Percentiles rank a stretch among this genome's conserved stretches.
Conservation (phyloP, 35 echinoderm and acorn worm species). For the Stichopus chloronotus region DNA sequence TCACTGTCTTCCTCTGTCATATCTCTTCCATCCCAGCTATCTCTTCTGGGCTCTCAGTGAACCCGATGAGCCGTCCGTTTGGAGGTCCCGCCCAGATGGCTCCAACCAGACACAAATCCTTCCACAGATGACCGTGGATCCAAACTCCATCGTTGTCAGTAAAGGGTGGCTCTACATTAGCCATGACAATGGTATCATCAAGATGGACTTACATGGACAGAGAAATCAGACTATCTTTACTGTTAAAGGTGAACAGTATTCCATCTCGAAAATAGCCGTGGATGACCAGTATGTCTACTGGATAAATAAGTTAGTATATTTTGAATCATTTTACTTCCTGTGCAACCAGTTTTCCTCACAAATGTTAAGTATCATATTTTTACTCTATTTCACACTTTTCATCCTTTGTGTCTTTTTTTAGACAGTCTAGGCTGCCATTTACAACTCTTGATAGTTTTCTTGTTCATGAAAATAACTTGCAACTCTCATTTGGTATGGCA, state of each 20-base stretch:
- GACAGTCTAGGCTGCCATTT: too few species aligned
- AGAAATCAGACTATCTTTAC: neutral
- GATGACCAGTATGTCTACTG: constrained; percentile 78
- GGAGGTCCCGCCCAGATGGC: constrained; percentile 70
- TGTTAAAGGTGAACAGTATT: neutral
- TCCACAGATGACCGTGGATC: neutral
- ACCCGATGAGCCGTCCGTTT: constrained; percentile 59
- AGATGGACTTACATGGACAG: constrained; percentile 64
- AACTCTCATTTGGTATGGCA: too few species aligned
- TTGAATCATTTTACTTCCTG: too few species aligned
- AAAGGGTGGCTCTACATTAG: constrained; percentile 70
- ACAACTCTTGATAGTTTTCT: too few species aligned
- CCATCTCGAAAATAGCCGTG: constrained; percentile 79
- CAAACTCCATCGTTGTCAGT: constrained; percentile 75
- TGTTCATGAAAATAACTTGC: too few species aligned
- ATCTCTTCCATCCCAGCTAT: constrained; percentile 47
- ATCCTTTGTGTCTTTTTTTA: too few species aligned
- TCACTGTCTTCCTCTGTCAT: neutral
- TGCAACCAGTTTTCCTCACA: too few species aligned
- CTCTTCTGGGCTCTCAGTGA: constrained; percentile 80
- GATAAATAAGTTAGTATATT: constrained; percentile 77
- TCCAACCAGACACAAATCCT: constrained; percentile 39
- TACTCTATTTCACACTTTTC: too few species aligned
- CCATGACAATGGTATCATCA: constrained; percentile 67
- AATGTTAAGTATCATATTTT: too few species aligned